These are phyloP conservation scores for Mesaphorura yosii DNA, from an alignment of 1,140 invertebrate species.

Conservation along the genomic window DNA sequence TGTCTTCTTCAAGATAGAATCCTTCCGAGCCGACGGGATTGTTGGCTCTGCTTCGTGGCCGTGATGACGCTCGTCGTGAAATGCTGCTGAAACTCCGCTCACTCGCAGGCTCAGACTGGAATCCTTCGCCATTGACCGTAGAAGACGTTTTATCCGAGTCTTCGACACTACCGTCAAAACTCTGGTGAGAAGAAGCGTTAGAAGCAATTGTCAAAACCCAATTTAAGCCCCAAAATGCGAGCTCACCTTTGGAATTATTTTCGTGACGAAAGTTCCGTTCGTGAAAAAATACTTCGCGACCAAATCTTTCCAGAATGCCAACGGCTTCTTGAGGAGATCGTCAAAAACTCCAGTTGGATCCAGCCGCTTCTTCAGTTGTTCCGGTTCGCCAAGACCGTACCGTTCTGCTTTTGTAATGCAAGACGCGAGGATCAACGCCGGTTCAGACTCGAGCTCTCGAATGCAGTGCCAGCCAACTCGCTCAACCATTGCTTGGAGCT, in stretches of 20 bases:
- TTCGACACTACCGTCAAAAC: neutral
- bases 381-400: slow-evolving; percentile 15
- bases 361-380: slow-evolving; percentile 48
- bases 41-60: slow-evolving; percentile 18
- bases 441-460: slow-evolving; percentile 26
- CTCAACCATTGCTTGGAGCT: slow-evolving; percentile 25
- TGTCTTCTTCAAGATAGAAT: too few relatives aligned
- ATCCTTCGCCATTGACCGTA: neutral
- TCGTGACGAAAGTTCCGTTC: slow-evolving; percentile 35
- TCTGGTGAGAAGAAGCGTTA: neutral
- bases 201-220: neutral
- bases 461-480: slow-evolving; percentile 29
- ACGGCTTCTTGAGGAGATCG: slow-evolving; percentile 49
- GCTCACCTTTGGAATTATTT: slow-evolving; percentile 31
- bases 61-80: slow-evolving; percentile 25
- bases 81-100: slow-evolving; percentile 21
- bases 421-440: slow-evolving; percentile 23
- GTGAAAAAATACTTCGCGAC: slow-evolving; percentile 58
- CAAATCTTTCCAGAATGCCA: slow-evolving; percentile 58
- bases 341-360: slow-evolving; percentile 55
- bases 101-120: slow-evolving; percentile 11
- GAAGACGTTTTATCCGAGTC: neutral
- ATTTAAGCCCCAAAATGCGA: too few relatives aligned
- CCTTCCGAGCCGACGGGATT: too few relatives aligned
- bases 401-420: slow-evolving; percentile 25